These are phyloP conservation scores for Polydrusus cervinus DNA, from an alignment of 2,888 invertebrate species.

Conservation along the genomic window DNA sequence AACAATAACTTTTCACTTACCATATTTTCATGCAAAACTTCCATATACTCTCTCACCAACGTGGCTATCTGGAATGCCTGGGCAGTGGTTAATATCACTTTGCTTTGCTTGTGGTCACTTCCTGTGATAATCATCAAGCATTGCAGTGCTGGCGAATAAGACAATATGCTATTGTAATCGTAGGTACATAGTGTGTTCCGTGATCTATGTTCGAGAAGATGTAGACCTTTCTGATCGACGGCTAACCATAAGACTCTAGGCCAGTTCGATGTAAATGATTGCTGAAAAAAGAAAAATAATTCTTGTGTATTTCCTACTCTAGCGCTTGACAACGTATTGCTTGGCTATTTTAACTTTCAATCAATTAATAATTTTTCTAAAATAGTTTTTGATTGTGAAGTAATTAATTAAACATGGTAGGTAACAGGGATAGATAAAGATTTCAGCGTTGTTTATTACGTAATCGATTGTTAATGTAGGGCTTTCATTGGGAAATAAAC, in stretches of 20 bases:
- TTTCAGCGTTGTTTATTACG: no score
- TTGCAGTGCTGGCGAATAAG: constrained; percentile 93
- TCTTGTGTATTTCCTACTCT: no score
- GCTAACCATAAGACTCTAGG: constrained; percentile 94
- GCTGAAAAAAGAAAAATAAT: constrained; percentile 73
- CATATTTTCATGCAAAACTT: constrained; percentile 71
- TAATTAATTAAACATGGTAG: no score
- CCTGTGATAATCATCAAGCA: constrained; percentile 95
- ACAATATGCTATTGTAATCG: constrained; percentile 91
- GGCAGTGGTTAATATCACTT: constrained; percentile 93
- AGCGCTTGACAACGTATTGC: no score
- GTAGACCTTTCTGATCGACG: constrained; percentile 93
- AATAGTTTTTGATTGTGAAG: no score
- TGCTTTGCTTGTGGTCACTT: constrained; percentile 88
- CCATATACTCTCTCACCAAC: constrained; percentile 91
- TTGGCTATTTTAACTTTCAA: no score
- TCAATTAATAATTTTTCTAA: no score
- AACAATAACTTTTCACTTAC: constrained; percentile 34
- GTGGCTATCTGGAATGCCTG: constrained; percentile 95
- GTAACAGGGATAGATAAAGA: no score
- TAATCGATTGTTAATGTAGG: no score
- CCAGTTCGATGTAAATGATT: constrained; percentile 97
- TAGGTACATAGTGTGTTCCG: constrained; percentile 93
- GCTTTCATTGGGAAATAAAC: no score
- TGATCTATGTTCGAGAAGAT: constrained; percentile 90